These are phyloP conservation scores for Cololabis saira DNA, from an alignment of 2,113 vertebrate genomes.

Conservation along the genomic window DNA sequence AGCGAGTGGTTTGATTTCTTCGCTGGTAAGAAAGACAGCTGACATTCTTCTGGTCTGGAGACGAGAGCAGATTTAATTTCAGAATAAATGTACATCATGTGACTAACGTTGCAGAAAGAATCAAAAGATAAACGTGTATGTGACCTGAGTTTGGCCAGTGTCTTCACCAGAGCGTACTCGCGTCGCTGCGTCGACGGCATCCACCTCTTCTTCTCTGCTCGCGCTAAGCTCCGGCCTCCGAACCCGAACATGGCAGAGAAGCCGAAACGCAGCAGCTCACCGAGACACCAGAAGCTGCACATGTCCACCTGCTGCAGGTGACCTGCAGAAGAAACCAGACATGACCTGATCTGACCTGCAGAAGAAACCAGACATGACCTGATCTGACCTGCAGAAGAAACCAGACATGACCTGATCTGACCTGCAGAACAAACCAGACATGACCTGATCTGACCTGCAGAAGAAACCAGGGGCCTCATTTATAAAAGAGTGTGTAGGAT, in stretches of 20 bases:
- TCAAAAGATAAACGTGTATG: background rate
- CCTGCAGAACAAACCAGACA: too few species aligned
- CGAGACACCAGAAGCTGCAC: constrained; percentile 86
- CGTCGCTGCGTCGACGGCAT: constrained; percentile 88
- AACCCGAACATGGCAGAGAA: constrained; percentile 96
- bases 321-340: constrained; percentile 74
- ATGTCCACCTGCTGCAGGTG: constrained; percentile 88
- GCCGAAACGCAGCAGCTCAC: constrained; percentile 87
- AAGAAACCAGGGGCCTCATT: too few species aligned
- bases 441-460: too few species aligned
- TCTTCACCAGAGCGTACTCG: constrained; percentile 90
- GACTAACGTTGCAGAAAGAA: background rate
- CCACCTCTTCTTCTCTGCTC: constrained; percentile 93
- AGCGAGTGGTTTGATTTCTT: constrained; percentile 48
- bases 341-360: constrained; percentile 88
- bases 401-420: too few species aligned
- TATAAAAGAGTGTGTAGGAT: too few species aligned
- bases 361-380: background rate
- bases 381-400: too few species aligned
- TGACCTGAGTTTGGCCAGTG: constrained; percentile 91
- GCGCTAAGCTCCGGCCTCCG: constrained; percentile 86
- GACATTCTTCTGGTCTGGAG: constrained; percentile 89
- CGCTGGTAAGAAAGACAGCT: constrained; percentile 87
- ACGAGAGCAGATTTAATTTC: background rate
- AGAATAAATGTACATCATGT: background rate